A percentile compares a stretch with the other conserved stretches of the same genome.
Conservation (phyloP, 2,113 vertebrate species). For the Anguilla rostrata region DNA sequence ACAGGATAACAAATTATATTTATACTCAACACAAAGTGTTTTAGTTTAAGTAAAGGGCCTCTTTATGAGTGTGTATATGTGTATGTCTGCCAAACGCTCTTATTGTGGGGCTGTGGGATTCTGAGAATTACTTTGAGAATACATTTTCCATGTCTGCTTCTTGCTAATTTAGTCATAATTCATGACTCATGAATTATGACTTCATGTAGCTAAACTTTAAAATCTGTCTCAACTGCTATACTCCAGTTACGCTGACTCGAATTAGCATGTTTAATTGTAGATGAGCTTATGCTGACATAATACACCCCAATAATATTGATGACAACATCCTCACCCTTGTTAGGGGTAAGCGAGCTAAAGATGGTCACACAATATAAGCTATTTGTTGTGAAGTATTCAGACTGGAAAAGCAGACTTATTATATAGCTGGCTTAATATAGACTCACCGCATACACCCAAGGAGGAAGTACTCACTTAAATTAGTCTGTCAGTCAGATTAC, state of each 20-base stretch:
- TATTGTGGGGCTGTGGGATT: neutral
- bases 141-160: neutral
- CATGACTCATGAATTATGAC: too few relatives aligned
- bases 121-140: neutral
- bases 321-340: neutral
- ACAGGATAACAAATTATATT: too few relatives aligned
- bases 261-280: neutral
- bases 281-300: neutral
- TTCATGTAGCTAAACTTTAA: neutral
- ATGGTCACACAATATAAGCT: neutral
- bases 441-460: neutral
- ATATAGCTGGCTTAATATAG: too few relatives aligned
- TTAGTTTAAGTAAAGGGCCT: neutral
- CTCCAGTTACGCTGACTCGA: neutral
- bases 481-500: too few relatives aligned
- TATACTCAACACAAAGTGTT: too few relatives aligned
- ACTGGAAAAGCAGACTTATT: neutral
- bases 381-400: neutral
- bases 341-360: neutral
- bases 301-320: neutral
- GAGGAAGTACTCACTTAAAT: neutral
- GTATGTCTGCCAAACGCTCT: neutral
- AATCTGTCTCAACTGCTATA: neutral
- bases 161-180: neutral
- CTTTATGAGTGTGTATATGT: neutral